These are phyloP conservation scores for Doryteuthis pealeii DNA, from an alignment of 1,140 invertebrate species.

Conservation along the genomic window DNA sequence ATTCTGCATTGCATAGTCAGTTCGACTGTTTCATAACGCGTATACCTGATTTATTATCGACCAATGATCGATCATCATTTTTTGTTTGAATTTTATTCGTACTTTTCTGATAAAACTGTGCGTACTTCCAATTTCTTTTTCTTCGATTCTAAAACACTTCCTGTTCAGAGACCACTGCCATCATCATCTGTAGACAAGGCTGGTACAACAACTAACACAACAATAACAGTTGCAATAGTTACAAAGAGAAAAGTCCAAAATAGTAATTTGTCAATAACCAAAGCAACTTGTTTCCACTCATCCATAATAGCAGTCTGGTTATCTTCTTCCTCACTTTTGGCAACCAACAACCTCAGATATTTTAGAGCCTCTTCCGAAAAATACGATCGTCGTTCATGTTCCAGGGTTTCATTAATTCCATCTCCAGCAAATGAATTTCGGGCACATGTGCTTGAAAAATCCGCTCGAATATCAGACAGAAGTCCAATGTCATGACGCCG, in stretches of 20 bases:
- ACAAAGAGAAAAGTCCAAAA: slow-evolving; percentile 97
- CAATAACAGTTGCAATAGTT: slow-evolving; percentile 89
- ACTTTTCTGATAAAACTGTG: too few relatives aligned
- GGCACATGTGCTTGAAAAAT: slow-evolving; percentile 13
- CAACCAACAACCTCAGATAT: slow-evolving; percentile 35
- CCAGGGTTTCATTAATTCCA: slow-evolving; percentile 12
- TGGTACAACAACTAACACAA: slow-evolving; percentile 95
- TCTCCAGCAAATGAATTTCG: slow-evolving; percentile 23
- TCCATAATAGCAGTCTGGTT: slow-evolving; percentile 38
- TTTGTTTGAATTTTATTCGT: too few relatives aligned
- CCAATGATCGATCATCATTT: too few relatives aligned
- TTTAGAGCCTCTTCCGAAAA: slow-evolving; percentile 35
- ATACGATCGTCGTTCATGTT: slow-evolving; percentile 22
- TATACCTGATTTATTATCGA: too few relatives aligned
- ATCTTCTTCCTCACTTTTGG: slow-evolving; percentile 37
- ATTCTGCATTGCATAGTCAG: too few relatives aligned
- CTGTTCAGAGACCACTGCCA: background rate
- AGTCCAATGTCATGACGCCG: background rate
- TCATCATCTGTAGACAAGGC: slow-evolving; percentile 46
- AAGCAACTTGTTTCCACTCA: slow-evolving; percentile 99
- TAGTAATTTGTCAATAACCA: slow-evolving; percentile 97
- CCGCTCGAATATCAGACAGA: slow-evolving; percentile 9
- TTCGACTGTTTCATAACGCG: too few relatives aligned
- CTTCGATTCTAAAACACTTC: background rate
- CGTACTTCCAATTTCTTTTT: too few relatives aligned